Evolutionary conservation across 2,797 vertebrate genomes (phyloP), one percentile per base, ranked within the genome.

Genomic region (Phoxinus dragarum): DNA sequence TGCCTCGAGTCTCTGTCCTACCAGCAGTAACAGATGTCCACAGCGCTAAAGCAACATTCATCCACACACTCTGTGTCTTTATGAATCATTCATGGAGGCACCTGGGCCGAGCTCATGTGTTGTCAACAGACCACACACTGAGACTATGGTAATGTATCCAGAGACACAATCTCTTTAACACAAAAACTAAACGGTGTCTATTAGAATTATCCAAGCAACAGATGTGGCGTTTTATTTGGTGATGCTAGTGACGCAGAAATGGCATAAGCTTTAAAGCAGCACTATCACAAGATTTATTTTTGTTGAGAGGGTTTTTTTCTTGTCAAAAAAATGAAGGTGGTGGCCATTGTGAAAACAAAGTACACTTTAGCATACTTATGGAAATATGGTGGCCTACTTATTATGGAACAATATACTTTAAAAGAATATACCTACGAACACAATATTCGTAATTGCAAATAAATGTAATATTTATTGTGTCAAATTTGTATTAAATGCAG

Each of bases 61-160:
- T 68, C 17, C 74, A 64, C 73, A 69, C 66, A 49, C 47, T 23
- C 34, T 36, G 67, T 40, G 56, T 71, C 27, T 66, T 54, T 34
- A 86, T 81, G 81, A 86, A 86, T 84, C 74, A 86, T 86, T 67
- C 42, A 84, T 47, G 17, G 56, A 23, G 12, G 61, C 44, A 83
- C 40, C 75, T 85, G 44, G 21, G 72, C 66, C 4, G n/a, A 66
- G 67, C 56, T 73, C 64, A 67, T 40, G 54, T 83, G 81, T 84
- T 72, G 36, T 66, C 42, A 73, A 42, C 47, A 79, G 74, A 78
- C 49, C n/a, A 36, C 75, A 79, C 67, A 14, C 75, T 84, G 83
- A 59, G 40, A 76, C 69, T 44, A 27, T 54, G 52, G 40, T 82
- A 72, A 84, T 69, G 47, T 59, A 44, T 59, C 66, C 27, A 69